Base-by-base conservation (phyloP, 2,113 vertebrate genomes). In the Suncus etruscus region DNA sequence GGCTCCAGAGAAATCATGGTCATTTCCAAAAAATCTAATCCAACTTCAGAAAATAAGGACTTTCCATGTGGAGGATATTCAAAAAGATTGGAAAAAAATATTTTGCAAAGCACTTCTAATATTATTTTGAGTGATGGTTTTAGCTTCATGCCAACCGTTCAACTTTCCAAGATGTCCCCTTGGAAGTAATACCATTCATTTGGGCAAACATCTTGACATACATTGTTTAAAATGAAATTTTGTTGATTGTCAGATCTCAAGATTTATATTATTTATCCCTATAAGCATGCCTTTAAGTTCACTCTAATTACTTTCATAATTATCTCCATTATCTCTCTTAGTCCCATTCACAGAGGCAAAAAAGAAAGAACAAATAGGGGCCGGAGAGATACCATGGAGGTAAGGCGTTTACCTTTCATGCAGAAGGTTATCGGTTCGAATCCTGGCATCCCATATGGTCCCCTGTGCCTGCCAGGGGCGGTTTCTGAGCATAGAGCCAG, bases 21-120 rank as follows among this genome's bases (percentile, higher is more conserved):
- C 80, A 48, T 78, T 87, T 93, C 89, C 27, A 70, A 39, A 39
- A 95, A 91, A 91, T 85, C 14, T 63, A 94, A 92, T 69, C 83
- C 66, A 83, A 76, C 3, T 29, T 89, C 65, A 95, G 50, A 95
- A 93, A 89, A 90, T 39, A 78, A 84, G 91, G 66, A 72, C 73
- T 82, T 92, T 11, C 61, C 70, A 84, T 16, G 29, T 92, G 78
- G 63, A 85, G 20, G 65, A 80, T 47, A 87, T 79, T 80, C 22
- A 68, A 79, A 63, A 91, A 91, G n/a, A 66, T n/a, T 27, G 74
- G 22, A 22, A 66, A 92, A 93, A 91, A n/a, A 58, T 94, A 54
- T 87, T 89, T 79, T 79, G 32, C 31, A 85, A 89, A 84, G 14
- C 86, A 78, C 25, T 72, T 75, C 61, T 18, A 75, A 89, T 73